A percentile compares a stretch with the other conserved stretches of the same genome.
Conservation (phyloP, 2,113 vertebrate species). For the Brachypodius melanocephalos region DNA sequence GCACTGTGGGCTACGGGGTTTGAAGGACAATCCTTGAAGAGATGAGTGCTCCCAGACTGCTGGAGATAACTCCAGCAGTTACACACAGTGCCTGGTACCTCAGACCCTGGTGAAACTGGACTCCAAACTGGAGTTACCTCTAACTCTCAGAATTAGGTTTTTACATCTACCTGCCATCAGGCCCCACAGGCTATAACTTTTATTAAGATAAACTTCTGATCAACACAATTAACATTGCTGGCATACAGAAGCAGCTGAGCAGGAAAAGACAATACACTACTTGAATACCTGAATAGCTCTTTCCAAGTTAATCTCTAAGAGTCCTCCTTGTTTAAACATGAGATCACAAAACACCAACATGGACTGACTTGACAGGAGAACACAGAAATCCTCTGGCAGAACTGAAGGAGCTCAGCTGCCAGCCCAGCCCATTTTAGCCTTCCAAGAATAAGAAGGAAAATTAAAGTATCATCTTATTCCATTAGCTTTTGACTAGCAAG, state of each 20-base stretch:
- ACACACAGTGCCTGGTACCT: neutral
- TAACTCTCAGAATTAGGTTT: neutral
- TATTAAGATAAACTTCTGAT: neutral
- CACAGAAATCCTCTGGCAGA: neutral
- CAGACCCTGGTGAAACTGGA: neutral
- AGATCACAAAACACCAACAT: neutral
- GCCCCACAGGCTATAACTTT: neutral
- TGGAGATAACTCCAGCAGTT: neutral
- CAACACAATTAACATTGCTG: neutral
- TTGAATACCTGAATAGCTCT: neutral
- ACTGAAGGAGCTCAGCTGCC: neutral
- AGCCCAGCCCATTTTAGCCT: neutral
- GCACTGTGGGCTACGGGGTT: neutral
- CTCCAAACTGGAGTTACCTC: neutral
- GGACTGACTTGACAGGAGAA: neutral
- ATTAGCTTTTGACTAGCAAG: neutral
- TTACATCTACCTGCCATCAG: neutral
- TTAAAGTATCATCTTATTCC: neutral
- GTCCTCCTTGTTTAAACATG: neutral
- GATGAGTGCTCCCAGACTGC: neutral
- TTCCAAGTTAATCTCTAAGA: neutral
- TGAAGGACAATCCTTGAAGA: neutral
- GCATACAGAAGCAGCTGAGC: neutral
- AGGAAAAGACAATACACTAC: neutral
- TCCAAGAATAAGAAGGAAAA: neutral